A percentile compares a stretch with the other conserved stretches of the same genome.
These are phyloP conservation scores for Enteromius treurensis DNA, from an alignment of 2,797 vertebrate genomes.

Conservation along the genomic window DNA sequence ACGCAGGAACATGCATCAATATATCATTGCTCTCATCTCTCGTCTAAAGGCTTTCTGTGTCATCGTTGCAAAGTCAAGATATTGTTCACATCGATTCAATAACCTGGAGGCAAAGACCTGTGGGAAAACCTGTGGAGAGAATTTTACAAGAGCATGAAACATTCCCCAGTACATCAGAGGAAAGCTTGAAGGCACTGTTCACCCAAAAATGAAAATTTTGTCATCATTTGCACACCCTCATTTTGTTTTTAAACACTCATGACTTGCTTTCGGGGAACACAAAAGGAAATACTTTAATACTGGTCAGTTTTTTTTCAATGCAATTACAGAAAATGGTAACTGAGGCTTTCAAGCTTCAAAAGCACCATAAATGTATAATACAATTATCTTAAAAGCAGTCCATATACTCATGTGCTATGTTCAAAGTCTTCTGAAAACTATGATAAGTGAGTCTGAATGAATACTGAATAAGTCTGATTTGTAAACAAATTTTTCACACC, in stretches of 20 bases:
- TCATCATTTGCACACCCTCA: neutral
- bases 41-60: slow-evolving; percentile 13
- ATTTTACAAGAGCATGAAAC: slow-evolving; percentile 25
- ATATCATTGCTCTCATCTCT: slow-evolving; percentile 40
- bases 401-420: slow-evolving; percentile 7
- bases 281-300: slow-evolving; percentile 9
- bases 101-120: slow-evolving; percentile 54
- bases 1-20: slow-evolving; percentile 32
- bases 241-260: neutral
- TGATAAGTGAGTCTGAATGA: neutral
- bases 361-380: neutral
- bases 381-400: neutral
- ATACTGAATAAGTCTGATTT: neutral
- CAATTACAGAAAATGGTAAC: slow-evolving; percentile 1
- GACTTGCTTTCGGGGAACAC: neutral
- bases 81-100: slow-evolving; percentile 60
- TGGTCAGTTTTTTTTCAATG: neutral
- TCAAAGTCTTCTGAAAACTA: neutral
- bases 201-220: neutral
- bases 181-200: slow-evolving; percentile 23
- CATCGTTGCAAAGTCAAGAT: slow-evolving; percentile 31
- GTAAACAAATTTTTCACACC: neutral
- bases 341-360: slow-evolving; percentile 18
- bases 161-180: slow-evolving; percentile 13
- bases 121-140: slow-evolving; percentile 24